Percentiles rank a stretch among this genome's conserved stretches.
Evolutionary conservation across 2,113 vertebrate species (phyloP).

Genomic region (Rhagologus leucostigma): DNA sequence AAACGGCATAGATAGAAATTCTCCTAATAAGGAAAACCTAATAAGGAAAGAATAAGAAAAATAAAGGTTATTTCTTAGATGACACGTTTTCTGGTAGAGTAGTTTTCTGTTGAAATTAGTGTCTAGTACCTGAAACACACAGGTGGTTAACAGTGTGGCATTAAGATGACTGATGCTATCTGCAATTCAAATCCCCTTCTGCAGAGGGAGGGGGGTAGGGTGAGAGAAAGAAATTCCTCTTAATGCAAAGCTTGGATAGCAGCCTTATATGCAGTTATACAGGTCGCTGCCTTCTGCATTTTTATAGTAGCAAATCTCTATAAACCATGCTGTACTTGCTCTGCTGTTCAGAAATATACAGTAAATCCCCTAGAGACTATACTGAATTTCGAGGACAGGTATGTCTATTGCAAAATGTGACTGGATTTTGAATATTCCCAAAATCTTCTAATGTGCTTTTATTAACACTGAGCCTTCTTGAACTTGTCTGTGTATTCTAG

Average conservation of each 20-base stretch:
- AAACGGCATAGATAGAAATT: background rate
- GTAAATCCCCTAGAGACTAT: background rate
- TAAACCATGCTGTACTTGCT: background rate
- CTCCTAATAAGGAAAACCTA: background rate
- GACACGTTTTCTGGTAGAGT: background rate
- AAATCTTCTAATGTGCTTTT: background rate
- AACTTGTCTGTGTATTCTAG: background rate
- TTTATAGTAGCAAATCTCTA: conserved; percentile 16
- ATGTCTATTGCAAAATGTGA: background rate
- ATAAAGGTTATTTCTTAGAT: background rate
- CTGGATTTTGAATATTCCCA: background rate
- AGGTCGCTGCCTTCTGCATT: conserved; percentile 21
- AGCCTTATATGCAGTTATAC: background rate
- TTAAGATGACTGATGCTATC: background rate
- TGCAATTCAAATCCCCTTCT: conserved; percentile 11
- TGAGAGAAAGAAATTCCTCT: background rate
- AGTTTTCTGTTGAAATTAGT: background rate
- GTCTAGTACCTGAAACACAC: background rate
- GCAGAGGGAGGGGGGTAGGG: background rate
- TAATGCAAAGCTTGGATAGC: conserved; percentile 1
- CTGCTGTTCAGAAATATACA: background rate
- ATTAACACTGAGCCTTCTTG: conserved; percentile 14
- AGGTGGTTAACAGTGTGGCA: background rate
- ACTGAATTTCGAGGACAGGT: conserved; percentile 24
- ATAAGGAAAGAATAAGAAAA: background rate